Percentiles rank a stretch among this genome's conserved stretches.
These are phyloP conservation scores for Mastacembelus armatus DNA, from an alignment of 2,797 vertebrate species.

Conservation along the genomic window DNA sequence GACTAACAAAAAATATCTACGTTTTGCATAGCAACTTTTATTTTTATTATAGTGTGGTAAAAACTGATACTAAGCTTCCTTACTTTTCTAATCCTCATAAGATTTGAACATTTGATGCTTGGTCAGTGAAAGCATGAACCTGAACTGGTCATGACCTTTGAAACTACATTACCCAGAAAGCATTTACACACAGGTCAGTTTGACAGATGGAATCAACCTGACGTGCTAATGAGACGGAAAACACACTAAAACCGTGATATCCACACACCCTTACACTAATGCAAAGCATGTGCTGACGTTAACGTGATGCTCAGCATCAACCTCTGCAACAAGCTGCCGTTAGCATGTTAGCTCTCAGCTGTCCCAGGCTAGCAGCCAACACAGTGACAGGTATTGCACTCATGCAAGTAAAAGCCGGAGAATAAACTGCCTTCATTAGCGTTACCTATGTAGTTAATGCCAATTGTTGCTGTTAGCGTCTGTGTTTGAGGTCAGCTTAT, in stretches of 20 bases:
- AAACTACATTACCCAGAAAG: conserved; percentile 12
- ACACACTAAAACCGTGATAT: conserved; percentile 7
- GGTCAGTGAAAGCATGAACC: not conserved
- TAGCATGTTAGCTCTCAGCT: conserved; percentile 63
- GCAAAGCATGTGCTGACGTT: conserved; percentile 71
- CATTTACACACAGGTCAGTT: conserved; percentile 12
- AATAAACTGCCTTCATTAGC: not conserved
- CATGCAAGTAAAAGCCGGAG: not conserved
- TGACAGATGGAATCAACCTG: conserved; percentile 39
- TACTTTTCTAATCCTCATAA: too few relatives aligned
- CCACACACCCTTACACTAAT: conserved; percentile 47
- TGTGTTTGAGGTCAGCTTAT: conserved; percentile 53
- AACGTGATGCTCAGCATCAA: conserved; percentile 47
- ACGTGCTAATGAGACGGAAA: not conserved
- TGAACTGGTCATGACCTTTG: conserved; percentile 21
- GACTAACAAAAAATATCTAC: too few relatives aligned
- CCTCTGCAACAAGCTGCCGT: conserved; percentile 51
- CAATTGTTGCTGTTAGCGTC: not conserved
- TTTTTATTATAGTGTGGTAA: too few relatives aligned
- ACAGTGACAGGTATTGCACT: too few relatives aligned
- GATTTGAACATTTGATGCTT: not conserved
- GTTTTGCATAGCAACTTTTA: too few relatives aligned
- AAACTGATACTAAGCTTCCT: too few relatives aligned
- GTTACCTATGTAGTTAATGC: too few relatives aligned
- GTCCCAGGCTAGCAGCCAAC: not conserved